Evolutionary conservation across 2,888 invertebrate genomes (phyloP).

Genomic region (Noctua janthina): DNA sequence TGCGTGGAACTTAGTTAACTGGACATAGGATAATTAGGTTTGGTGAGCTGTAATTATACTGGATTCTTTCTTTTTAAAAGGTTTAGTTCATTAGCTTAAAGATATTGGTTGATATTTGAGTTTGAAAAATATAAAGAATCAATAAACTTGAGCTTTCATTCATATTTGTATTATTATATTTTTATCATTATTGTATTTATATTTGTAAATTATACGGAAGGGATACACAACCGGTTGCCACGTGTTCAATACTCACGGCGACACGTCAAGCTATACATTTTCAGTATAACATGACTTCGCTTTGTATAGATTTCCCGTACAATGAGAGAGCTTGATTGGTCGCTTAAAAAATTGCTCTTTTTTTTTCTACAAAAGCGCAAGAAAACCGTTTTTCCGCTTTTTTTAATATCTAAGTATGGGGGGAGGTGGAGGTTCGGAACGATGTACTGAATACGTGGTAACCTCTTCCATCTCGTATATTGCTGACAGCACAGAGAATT

Average conservation of each 20-base stretch:
- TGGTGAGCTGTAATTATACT: conserved; percentile 50
- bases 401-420: no score
- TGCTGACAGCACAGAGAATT: neutral
- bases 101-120: neutral
- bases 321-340: no score
- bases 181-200: no score
- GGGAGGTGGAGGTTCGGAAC: no score
- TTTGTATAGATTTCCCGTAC: no score
- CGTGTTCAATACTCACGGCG: neutral
- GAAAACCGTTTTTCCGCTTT: no score
- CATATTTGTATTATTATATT: no score
- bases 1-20: conserved; percentile 55
- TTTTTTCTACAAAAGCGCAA: no score
- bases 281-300: no score
- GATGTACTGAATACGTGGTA: no score
- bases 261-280: no score
- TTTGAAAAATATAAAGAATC: neutral
- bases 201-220: neutral
- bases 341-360: no score
- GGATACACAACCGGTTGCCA: neutral
- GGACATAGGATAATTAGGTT: conserved; percentile 52
- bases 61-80: conserved; percentile 31
- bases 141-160: neutral
- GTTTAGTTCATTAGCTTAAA: conserved; percentile 15
- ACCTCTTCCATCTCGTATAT: neutral